Evolutionary conservation across 1,140 invertebrate species (phyloP).

Genomic region (Hycleus cichorii): DNA sequence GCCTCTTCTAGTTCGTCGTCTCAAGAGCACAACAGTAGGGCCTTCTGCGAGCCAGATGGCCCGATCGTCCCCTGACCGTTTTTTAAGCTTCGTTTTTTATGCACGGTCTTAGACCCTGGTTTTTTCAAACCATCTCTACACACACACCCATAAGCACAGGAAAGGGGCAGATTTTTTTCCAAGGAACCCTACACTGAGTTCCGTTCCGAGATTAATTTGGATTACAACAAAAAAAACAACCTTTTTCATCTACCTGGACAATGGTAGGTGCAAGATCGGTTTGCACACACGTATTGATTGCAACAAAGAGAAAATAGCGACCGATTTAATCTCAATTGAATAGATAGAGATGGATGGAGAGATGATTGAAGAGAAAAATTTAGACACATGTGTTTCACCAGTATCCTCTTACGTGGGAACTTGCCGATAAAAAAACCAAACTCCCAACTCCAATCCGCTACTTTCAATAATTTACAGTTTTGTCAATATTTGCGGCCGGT

Average conservation of each 20-base stretch:
- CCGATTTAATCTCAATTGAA: not conserved
- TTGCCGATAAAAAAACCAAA: slow-evolving; percentile 10
- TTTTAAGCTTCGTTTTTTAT: slow-evolving; percentile 39
- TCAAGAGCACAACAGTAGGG: slow-evolving; percentile 27
- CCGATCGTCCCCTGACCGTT: slow-evolving; percentile 37
- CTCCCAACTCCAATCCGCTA: slow-evolving; percentile 6
- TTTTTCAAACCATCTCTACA: slow-evolving; percentile 22
- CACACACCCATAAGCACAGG: slow-evolving; percentile 21
- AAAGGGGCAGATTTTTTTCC: slow-evolving; percentile 39
- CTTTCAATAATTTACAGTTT: slow-evolving; percentile 14
- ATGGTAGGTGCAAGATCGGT: slow-evolving; percentile 34
- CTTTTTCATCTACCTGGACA: slow-evolving; percentile 34
- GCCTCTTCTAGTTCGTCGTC: slow-evolving; percentile 28
- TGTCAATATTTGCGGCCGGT: slow-evolving; percentile 16
- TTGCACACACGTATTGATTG: slow-evolving; percentile 25
- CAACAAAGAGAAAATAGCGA: not conserved
- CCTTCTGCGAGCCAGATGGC: slow-evolving; percentile 37
- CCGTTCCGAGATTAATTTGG: slow-evolving; percentile 38
- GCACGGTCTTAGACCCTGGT: slow-evolving; percentile 31
- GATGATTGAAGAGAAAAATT: not conserved
- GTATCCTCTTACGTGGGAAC: slow-evolving; percentile 21
- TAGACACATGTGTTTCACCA: not conserved
- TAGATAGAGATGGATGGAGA: not conserved
- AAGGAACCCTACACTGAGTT: slow-evolving; percentile 38
- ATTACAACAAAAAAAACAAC: slow-evolving; percentile 26